Evolutionary conservation across 2,113 vertebrate genomes (phyloP).

Genomic region (Vicugna pacos): DNA sequence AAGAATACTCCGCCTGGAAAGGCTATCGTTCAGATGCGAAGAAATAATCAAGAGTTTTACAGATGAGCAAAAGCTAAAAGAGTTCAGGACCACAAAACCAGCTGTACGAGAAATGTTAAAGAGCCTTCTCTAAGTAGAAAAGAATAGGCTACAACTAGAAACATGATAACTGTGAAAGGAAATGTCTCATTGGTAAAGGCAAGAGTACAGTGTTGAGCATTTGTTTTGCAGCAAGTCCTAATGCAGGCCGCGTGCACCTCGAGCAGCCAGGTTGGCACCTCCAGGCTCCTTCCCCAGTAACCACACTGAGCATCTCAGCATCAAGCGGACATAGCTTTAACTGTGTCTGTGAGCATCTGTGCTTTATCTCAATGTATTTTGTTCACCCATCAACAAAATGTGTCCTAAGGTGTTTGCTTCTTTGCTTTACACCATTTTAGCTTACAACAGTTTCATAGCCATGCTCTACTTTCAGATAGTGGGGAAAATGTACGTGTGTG

Average conservation of each 20-base stretch:
- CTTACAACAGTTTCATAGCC: neutral
- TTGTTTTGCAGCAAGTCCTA: neutral
- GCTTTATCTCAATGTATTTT: neutral
- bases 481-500: neutral
- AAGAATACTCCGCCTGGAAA: too few species aligned
- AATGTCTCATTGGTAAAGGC: too few species aligned
- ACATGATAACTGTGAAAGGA: too few species aligned
- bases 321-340: neutral
- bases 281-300: too few species aligned
- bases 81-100: too few species aligned
- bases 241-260: neutral
- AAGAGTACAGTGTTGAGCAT: neutral
- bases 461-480: neutral
- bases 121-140: too few species aligned
- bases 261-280: neutral
- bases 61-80: too few species aligned
- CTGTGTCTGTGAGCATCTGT: neutral
- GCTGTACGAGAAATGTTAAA: too few species aligned
- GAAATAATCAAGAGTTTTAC: too few species aligned
- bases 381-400: neutral
- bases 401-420: neutral
- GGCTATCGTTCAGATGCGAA: too few species aligned
- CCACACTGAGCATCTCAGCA: neutral
- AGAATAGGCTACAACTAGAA: too few species aligned
- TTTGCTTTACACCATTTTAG: neutral